Base-by-base conservation (phyloP, 1,140 invertebrate species). In the Caenorhabditis remanei region DNA sequence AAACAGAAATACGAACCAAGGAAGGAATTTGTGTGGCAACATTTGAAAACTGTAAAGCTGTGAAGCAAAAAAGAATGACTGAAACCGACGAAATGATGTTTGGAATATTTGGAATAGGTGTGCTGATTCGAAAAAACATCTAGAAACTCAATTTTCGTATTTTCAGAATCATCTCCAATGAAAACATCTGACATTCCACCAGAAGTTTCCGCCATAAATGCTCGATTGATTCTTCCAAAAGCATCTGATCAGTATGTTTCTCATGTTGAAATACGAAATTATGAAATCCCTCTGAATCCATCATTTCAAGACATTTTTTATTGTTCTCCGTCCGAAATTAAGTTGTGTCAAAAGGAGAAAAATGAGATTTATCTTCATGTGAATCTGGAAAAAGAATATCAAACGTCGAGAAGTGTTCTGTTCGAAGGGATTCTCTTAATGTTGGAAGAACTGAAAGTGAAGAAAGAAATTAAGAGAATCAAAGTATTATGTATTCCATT, bases 281-380 rank as follows among this genome's bases (percentile, higher is more conserved):
- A 79, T 41, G 71, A 50, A 24, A 79, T 79, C 11, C 19, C 46
- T 13, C 24, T 19, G 14, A 24, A 41, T 79, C 46, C 71, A 24
- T 21, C 40, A 53, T 79, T 79, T 24, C 46, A 24, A 48, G 71
- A 53, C 8, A 50, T 79, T 24, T 79, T 79, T 46, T 48, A 46
- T 11, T 79, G 71, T 50, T 50, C 43, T 14, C 19, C 19, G 13
- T 13, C 13, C 4, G 46, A 79, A 21, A 79, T 79, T 14, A 79
- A 50, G 14, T n/a, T 79, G n/a, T 46, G 71, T 79, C 71, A 79
- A 24, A 79, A 53, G 19, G 2, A 13, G n/a, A 79, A 79, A 79
- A 79, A 79, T 14, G 71, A 79, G n/a, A 14, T 79, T 50, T 79
- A 79, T 50, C 71, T 79, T 21, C 71, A 79, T 79, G 71, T 79